Conservation (phyloP, 2,797 vertebrate genomes). For the Margarornis squamiger region DNA sequence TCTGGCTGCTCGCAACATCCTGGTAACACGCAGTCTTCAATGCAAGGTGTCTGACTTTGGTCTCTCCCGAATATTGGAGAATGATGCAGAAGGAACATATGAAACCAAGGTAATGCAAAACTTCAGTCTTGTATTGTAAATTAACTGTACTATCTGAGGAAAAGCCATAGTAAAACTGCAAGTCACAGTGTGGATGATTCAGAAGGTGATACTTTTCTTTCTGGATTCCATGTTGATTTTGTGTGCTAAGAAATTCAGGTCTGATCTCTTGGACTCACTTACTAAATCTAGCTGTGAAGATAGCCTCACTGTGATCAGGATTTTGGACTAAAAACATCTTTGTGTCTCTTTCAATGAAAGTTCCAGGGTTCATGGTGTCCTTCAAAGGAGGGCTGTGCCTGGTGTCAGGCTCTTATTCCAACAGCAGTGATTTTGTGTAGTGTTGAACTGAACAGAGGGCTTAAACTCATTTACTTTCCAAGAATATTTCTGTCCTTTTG, state of each 20-base stretch:
- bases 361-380: not conserved
- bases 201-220: not conserved
- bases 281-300: not conserved
- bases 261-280: not conserved
- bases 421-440: not conserved
- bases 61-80: conserved; percentile 89
- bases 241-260: not conserved
- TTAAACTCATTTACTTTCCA: not conserved
- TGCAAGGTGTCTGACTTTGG: conserved; percentile 97
- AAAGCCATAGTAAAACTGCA: not conserved
- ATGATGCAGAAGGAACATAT: conserved; percentile 83
- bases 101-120: conserved; percentile 75
- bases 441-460: not conserved
- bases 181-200: not conserved
- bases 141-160: not conserved
- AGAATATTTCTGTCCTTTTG: not conserved
- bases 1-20: conserved; percentile 90
- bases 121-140: not conserved
- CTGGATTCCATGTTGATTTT: not conserved
- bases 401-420: not conserved
- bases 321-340: not conserved
- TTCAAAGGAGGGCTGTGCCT: not conserved
- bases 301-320: not conserved
- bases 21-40: conserved; percentile 91
- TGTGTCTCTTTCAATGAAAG: not conserved